Evolutionary conservation across 2,888 invertebrate genomes (phyloP), one percentile per base, ranked within the genome.

Genomic region (Dicyrtoma fusca): DNA sequence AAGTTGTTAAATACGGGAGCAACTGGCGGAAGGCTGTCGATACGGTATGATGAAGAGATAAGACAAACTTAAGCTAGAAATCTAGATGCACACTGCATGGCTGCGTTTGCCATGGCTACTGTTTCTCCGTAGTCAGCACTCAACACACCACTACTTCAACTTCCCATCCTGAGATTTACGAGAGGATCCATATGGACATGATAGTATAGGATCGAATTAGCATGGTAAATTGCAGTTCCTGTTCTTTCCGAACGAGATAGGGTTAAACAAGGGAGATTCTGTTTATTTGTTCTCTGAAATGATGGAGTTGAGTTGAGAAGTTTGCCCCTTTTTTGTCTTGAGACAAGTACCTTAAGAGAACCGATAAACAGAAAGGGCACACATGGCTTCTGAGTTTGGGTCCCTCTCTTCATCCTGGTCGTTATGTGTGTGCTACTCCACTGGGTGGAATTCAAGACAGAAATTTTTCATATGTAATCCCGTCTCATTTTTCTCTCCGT

Each of bases 281-380:
- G 78, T 76, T 78, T 78, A 77, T 77, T 77, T 77, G 75, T 77
- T 75, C 75, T 74, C 42, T 62, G 73, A 75, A 69, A 74, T 76
- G 76, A 77, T 77, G 76, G 77, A 76, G 74, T 77, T 74, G 74
- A 73, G 75, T 74, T 74, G 69, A 74, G 70, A 72, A 71, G 75
- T 65, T 71, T 55, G 23, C 44, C 53, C 64, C 49, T 44, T 64
- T 51, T 69, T 65, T 51, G 53, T 72, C 49, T 72, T 49, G 62
- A 47, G 59, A 26, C 25, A 59, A 5, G 55, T 53, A 44, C 34
- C 57, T 59, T 49, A 62, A 71, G 57, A 66, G 34, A 55, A 47
- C 55, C 44, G 45, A 59, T 47, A 57, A 73, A 73, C 73, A 69
- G 73, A 64, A 73, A 69, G 73, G 69, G 64, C 69, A 63, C 73